phyloP scores from a whole-genome alignment of 1,140 invertebrate species.

The Drosophila triauraria region DNA sequence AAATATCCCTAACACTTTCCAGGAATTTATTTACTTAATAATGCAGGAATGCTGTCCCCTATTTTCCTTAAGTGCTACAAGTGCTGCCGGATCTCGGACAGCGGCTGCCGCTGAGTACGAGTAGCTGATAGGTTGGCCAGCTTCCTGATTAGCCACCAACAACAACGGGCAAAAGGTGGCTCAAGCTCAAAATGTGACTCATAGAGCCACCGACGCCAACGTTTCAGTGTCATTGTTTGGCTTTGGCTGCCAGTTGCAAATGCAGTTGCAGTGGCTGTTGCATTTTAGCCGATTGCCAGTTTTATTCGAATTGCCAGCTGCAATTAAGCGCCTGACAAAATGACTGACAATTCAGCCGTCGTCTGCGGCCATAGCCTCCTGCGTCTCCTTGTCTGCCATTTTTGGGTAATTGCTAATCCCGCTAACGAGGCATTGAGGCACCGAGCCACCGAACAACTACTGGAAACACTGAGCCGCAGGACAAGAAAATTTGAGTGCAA shows the following conservation, averaged over 20 bases:
- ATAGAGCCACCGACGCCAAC: constrained; percentile 41
- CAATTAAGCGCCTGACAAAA: constrained; percentile 82
- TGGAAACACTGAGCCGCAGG: not conserved
- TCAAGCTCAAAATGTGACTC: constrained; percentile 51
- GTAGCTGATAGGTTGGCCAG: constrained; percentile 53
- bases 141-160: constrained; percentile 59
- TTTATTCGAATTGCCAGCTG: constrained; percentile 71
- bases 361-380: constrained; percentile 18
- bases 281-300: constrained; percentile 40
- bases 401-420: constrained; percentile 81
- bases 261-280: constrained; percentile 14
- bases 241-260: constrained; percentile 64
- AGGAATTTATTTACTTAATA: no score
- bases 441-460: not conserved
- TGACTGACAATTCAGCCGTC: constrained; percentile 75
- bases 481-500: no score
- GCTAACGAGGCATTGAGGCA: constrained; percentile 73
- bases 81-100: constrained; percentile 29
- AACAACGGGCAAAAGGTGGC: constrained; percentile 24
- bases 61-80: constrained; percentile 9
- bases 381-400: constrained; percentile 48
- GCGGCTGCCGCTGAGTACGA: not conserved
- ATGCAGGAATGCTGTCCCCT: no score
- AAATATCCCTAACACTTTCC: not conserved
- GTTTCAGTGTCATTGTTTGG: constrained; percentile 78